phyloP scores from a whole-genome alignment of 1,140 invertebrate species.

The Leptinotarsa texana region DNA sequence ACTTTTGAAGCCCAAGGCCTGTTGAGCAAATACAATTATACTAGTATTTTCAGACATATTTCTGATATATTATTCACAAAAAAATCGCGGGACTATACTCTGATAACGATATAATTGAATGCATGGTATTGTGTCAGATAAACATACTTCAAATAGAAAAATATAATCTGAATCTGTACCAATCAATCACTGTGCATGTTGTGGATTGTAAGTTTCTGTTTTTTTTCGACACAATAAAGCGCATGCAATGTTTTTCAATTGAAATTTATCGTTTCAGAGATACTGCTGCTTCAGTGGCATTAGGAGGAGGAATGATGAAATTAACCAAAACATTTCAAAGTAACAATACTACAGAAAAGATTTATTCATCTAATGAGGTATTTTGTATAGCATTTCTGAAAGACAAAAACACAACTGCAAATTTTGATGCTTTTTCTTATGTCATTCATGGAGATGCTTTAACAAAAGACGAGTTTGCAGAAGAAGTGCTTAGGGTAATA shows the following conservation, averaged over 20 bases:
- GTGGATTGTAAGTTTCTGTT: no score
- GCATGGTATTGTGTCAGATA: no score
- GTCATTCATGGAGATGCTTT: constrained; percentile 40
- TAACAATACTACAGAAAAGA: constrained; percentile 18
- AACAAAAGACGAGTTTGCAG: constrained; percentile 39
- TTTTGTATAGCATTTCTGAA: constrained; percentile 42
- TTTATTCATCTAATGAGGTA: constrained; percentile 28
- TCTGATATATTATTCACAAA: no score
- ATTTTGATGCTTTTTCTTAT: constrained; percentile 37
- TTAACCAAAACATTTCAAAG: constrained; percentile 37
- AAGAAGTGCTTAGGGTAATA: constrained; percentile 35
- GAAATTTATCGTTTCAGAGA: constrained; percentile 31
- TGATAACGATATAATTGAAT: no score
- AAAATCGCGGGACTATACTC: no score
- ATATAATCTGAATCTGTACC: no score
- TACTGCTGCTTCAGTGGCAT: constrained; percentile 32
- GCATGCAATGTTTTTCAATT: neutral
- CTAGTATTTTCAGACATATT: no score
- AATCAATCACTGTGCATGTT: no score
- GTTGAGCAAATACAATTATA: no score
- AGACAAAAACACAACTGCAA: constrained; percentile 24
- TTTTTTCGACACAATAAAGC: neutral
- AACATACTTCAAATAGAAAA: no score
- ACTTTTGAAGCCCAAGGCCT: no score
- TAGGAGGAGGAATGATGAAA: constrained; percentile 44